phyloP scores from a whole-genome alignment of 1,140 invertebrate genomes.

The Eupristina koningsbergeri region DNA sequence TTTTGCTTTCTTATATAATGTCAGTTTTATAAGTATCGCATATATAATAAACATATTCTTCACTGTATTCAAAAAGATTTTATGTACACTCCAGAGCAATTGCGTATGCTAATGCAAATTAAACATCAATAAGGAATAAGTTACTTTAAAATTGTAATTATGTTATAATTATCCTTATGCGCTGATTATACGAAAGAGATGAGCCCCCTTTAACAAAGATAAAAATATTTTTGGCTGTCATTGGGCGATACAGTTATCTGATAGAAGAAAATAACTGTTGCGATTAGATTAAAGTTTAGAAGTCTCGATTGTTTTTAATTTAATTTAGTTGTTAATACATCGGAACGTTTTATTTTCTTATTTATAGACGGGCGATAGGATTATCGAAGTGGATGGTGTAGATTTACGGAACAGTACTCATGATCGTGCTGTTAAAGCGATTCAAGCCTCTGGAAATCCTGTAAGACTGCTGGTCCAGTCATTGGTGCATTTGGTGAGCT shows the following conservation, averaged over 20 bases:
- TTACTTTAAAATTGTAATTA: not conserved
- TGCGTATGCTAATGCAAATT: not conserved
- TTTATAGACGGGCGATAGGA: constrained; percentile 87
- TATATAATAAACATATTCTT: too few species aligned
- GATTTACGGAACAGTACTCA: constrained; percentile 93
- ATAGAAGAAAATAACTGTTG: not conserved
- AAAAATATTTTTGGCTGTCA: not conserved
- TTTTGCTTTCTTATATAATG: too few species aligned
- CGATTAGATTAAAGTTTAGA: not conserved
- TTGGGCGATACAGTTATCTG: not conserved
- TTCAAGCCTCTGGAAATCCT: constrained; percentile 91
- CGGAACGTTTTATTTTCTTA: constrained; percentile 23
- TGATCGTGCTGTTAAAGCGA: constrained; percentile 95
- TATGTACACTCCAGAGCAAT: not conserved
- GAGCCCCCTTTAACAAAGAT: not conserved
- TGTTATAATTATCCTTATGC: not conserved
- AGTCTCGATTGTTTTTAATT: not conserved
- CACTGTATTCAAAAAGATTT: not conserved
- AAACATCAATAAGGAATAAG: not conserved
- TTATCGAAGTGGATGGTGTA: constrained; percentile 93
- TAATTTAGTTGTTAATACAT: not conserved
- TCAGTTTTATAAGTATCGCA: too few species aligned
- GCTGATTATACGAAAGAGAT: not conserved
- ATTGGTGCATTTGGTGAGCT: constrained; percentile 85
- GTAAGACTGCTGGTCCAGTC: constrained; percentile 95